phyloP scores from a whole-genome alignment of 2,888 invertebrate genomes.

The Prenolepis imparis region DNA sequence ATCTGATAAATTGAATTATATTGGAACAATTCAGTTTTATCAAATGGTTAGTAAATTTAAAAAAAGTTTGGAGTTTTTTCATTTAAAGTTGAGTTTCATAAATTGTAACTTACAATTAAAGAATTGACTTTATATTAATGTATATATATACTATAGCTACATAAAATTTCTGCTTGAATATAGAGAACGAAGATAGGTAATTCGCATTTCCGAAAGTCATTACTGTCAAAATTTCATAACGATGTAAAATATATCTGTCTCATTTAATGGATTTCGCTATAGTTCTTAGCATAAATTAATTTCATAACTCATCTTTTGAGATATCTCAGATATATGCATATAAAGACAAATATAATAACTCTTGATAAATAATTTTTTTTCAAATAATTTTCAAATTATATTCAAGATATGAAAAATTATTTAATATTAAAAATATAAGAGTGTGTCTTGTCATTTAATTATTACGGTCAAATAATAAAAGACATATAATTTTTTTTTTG shows the following conservation, averaged over 20 bases:
- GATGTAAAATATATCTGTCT: slow-evolving; percentile 30
- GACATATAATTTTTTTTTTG: neutral
- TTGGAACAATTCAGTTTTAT: slow-evolving; percentile 3
- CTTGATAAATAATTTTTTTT: neutral
- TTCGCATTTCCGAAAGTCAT: slow-evolving; percentile 57
- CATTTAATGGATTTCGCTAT: slow-evolving; percentile 13
- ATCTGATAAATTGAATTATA: slow-evolving; percentile 6
- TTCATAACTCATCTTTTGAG: slow-evolving; percentile 15
- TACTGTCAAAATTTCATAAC: slow-evolving; percentile 35
- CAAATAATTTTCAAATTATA: neutral
- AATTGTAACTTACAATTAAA: slow-evolving; percentile 25
- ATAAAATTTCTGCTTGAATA: slow-evolving; percentile 54
- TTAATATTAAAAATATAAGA: neutral
- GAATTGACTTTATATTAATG: slow-evolving; percentile 18
- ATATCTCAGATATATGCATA: neutral
- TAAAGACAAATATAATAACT: slow-evolving; percentile 1
- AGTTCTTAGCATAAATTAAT: slow-evolving; percentile 15
- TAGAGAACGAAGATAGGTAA: slow-evolving; percentile 41
- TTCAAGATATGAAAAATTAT: neutral
- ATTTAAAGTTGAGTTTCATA: neutral
- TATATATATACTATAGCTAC: slow-evolving; percentile 30
- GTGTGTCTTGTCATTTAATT: neutral
- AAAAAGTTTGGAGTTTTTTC: slow-evolving; percentile 15
- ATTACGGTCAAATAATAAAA: neutral
- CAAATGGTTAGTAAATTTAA: neutral